A percentile compares a stretch with the other conserved stretches of the same genome.
These are phyloP conservation scores for Anser brachyrhynchus DNA, from an alignment of 2,113 vertebrate species.

Conservation along the genomic window DNA sequence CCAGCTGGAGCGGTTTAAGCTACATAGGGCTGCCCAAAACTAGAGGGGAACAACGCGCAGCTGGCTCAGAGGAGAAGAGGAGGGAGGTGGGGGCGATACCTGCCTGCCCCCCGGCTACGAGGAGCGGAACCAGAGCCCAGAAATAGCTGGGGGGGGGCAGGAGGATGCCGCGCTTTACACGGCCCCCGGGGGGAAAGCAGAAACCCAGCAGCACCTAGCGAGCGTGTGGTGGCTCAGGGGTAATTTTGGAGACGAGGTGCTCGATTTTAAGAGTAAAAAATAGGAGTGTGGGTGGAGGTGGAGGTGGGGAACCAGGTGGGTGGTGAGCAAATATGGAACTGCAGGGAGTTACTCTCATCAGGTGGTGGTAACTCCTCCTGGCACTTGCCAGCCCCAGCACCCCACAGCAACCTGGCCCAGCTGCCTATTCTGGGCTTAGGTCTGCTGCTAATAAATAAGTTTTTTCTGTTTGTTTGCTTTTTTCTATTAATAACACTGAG, in stretches of 20 bases:
- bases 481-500: not conserved
- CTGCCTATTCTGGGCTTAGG: not conserved
- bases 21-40: not conserved
- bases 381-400: not conserved
- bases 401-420: not conserved
- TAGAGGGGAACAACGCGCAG: not conserved
- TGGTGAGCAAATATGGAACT: not conserved
- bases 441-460: not conserved
- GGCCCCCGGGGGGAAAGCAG: not conserved
- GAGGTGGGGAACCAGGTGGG: not conserved
- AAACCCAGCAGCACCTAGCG: not conserved
- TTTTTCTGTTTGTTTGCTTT: not conserved
- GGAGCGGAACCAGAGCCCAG: not conserved
- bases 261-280: not conserved
- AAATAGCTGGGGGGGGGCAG: not conserved
- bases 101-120: not conserved
- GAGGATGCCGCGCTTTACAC: accelerated
- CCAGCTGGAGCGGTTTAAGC: not conserved
- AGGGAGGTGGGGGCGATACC: accelerated
- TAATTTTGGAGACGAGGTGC: not conserved
- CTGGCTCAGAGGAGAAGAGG: not conserved
- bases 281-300: not conserved
- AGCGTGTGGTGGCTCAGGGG: accelerated
- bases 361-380: not conserved
- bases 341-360: not conserved